These are phyloP conservation scores for Epirrhoe alternata DNA, from an alignment of 2,888 invertebrate species.

Conservation along the genomic window DNA sequence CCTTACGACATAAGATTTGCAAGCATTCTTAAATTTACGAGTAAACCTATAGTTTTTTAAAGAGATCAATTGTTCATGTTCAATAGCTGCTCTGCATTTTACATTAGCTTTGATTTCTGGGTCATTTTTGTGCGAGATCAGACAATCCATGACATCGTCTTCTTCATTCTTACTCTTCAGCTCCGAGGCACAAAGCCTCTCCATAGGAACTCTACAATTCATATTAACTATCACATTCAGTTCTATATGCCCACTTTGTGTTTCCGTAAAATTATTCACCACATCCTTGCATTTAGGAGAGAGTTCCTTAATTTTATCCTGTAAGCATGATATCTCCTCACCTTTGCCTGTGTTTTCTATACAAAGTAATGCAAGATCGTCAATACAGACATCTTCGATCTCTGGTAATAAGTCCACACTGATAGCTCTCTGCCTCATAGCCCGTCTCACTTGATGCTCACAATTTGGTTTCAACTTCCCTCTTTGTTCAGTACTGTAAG, in stretches of 20 bases:
- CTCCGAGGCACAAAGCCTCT: conserved; percentile 89
- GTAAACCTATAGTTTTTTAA: conserved; percentile 97
- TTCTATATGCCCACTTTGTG: conserved; percentile 94
- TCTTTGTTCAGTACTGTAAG: conserved; percentile 82
- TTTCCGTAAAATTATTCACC: conserved; percentile 94
- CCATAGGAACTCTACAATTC: conserved; percentile 92
- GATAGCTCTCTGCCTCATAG: conserved; percentile 96
- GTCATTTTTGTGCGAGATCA: conserved; percentile 96
- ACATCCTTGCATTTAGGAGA: conserved; percentile 89
- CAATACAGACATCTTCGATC: conserved; percentile 95
- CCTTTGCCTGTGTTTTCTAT: conserved; percentile 94
- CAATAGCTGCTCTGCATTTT: conserved; percentile 96
- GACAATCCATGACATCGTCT: conserved; percentile 97
- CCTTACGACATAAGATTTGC: conserved; percentile 91
- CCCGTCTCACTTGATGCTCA: conserved; percentile 92
- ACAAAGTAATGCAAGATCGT: conserved; percentile 93
- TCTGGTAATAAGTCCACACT: conserved; percentile 97
- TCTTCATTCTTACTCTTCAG: conserved; percentile 89
- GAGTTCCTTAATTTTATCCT: conserved; percentile 91
- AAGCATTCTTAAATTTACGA: conserved; percentile 97
- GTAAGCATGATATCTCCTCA: conserved; percentile 96
- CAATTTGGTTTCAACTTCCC: conserved; percentile 86
- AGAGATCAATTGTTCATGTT: conserved; percentile 98
- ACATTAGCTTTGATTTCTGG: conserved; percentile 90
- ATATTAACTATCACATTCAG: conserved; percentile 94